phyloP scores from a whole-genome alignment of 2,888 invertebrate species.

The Clanis bilineata region DNA sequence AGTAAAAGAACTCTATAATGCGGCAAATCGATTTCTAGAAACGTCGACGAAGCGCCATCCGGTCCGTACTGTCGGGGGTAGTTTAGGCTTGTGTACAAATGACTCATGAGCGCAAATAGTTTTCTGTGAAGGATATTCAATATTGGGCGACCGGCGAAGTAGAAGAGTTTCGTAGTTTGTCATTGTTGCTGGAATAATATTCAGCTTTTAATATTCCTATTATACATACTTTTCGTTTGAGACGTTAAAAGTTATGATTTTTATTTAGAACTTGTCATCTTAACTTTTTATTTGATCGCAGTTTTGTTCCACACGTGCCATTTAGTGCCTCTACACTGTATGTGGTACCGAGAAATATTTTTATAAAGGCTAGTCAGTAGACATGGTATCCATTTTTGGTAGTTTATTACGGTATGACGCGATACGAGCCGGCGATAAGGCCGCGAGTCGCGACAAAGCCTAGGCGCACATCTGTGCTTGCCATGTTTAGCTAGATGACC shows the following conservation, averaged over 20 bases:
- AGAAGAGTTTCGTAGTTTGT: no score
- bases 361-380: neutral
- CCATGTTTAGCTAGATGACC: neutral
- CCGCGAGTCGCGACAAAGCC: neutral
- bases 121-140: no score
- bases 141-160: no score
- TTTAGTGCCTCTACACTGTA: neutral
- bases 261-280: no score
- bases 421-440: neutral
- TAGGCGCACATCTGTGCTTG: constrained; percentile 1
- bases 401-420: constrained; percentile 5
- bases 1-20: neutral
- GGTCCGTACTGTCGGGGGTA: neutral
- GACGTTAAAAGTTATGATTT: no score
- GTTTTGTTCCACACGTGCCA: neutral
- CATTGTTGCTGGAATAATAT: no score
- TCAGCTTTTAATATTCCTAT: no score
- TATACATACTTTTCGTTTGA: no score
- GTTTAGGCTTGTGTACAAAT: no score
- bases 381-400: neutral
- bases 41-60: neutral
- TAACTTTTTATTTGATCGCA: neutral
- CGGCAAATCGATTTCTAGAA: constrained; percentile 7
- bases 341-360: neutral
- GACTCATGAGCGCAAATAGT: no score